Evolutionary conservation across 2,797 vertebrate species (phyloP).

Genomic region (Pterois miles): DNA sequence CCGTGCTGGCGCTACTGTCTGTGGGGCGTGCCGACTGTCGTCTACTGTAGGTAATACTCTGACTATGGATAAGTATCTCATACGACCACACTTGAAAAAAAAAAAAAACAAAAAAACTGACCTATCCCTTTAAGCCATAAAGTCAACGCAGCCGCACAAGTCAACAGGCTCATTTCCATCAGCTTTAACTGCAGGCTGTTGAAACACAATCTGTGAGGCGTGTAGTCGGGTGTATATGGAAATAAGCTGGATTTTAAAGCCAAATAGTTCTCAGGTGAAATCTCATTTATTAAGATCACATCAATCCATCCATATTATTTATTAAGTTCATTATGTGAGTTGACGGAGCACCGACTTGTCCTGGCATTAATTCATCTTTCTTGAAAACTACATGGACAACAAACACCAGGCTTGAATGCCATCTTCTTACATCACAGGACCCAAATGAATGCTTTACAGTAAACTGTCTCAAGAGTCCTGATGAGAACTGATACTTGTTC

Average conservation of each 20-base stretch:
- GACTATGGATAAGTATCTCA: not conserved
- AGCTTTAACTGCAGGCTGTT: not conserved
- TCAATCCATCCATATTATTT: not conserved
- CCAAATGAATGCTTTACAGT: not conserved
- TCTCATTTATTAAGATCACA: not conserved
- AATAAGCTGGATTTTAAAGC: slow-evolving; percentile 2
- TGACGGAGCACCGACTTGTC: not conserved
- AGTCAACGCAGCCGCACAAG: not conserved
- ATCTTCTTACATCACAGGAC: not conserved
- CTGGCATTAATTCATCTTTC: not conserved
- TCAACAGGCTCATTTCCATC: not conserved
- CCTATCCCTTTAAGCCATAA: not conserved
- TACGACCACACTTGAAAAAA: not conserved
- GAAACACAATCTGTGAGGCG: not conserved
- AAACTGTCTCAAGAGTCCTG: not conserved
- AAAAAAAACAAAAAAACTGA: not conserved
- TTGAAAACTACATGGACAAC: not conserved
- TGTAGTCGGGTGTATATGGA: not conserved
- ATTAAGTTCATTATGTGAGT: not conserved
- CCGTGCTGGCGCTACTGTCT: too few species aligned
- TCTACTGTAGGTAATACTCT: not conserved
- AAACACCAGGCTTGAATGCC: not conserved
- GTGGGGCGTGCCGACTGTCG: too few species aligned
- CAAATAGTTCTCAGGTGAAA: not conserved
- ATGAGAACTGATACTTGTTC: not conserved